Percentiles rank a stretch among this genome's conserved stretches.
Evolutionary conservation across 2,888 invertebrate genomes (phyloP).

Genomic region (Geophilus truncorum): DNA sequence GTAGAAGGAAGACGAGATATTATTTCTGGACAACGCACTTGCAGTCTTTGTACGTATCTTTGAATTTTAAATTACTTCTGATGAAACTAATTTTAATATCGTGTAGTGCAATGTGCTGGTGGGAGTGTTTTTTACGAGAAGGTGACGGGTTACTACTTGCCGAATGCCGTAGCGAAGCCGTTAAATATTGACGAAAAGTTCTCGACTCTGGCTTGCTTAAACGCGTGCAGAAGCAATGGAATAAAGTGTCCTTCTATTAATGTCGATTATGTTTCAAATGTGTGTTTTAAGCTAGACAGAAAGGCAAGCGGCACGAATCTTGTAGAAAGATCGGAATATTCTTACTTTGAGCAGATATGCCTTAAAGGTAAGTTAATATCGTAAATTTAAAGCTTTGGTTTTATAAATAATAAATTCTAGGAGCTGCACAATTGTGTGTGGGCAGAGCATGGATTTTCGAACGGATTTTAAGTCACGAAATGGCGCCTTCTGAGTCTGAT

Average conservation of each 20-base stretch:
- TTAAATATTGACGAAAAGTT: conserved; percentile 45
- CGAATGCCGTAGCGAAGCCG: conserved; percentile 48
- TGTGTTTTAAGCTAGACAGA: conserved; percentile 51
- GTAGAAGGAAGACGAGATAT: conserved; percentile 28
- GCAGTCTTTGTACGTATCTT: neutral
- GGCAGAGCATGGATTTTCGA: conserved; percentile 68
- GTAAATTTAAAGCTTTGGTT: neutral
- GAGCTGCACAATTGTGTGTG: conserved; percentile 27
- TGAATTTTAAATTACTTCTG: too few relatives aligned
- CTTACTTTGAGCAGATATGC: conserved; percentile 52
- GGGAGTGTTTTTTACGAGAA: conserved; percentile 52
- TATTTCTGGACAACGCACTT: conserved; percentile 34
- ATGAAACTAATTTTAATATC: too few relatives aligned
- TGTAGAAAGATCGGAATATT: conserved; percentile 47
- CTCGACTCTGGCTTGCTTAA: conserved; percentile 40
- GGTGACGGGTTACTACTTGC: conserved; percentile 49
- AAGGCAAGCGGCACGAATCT: conserved; percentile 45
- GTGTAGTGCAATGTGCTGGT: conserved; percentile 50
- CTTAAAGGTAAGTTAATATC: conserved; percentile 44
- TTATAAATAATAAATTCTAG: neutral
- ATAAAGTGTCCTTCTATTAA: conserved; percentile 49
- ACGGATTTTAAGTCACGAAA: conserved; percentile 65
- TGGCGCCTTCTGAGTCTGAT: conserved; percentile 61
- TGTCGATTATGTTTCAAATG: conserved; percentile 49
- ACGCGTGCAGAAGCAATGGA: conserved; percentile 47